These are phyloP conservation scores for Neoseiulus cucumeris DNA, from an alignment of 1,140 invertebrate genomes.

Conservation along the genomic window DNA sequence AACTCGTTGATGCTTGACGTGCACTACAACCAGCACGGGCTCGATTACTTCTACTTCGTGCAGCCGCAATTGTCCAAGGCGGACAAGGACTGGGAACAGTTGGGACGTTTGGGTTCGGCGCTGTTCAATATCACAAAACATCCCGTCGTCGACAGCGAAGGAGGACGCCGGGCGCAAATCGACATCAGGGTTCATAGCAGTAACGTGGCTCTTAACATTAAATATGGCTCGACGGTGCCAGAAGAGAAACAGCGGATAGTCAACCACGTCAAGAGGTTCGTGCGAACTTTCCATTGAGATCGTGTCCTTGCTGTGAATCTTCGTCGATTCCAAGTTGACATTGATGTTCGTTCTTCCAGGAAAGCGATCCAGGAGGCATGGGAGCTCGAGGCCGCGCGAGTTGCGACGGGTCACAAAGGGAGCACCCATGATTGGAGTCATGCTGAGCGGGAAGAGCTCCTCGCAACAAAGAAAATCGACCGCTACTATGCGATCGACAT, in stretches of 20 bases:
- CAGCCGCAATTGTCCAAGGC: constrained; percentile 73
- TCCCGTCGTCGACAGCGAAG: constrained; percentile 17
- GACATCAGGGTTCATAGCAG: constrained; percentile 28
- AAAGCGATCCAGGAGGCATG: constrained; percentile 71
- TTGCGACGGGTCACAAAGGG: constrained; percentile 43
- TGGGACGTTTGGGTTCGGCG: constrained; percentile 47
- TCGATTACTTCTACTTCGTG: constrained; percentile 85
- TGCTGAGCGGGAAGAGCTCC: constrained; percentile 62
- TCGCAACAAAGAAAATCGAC: constrained; percentile 54
- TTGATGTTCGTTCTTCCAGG: too few relatives aligned
- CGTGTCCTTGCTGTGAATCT: too few relatives aligned
- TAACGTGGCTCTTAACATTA: constrained; percentile 30
- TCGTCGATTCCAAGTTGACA: too few relatives aligned
- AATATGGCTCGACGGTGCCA: constrained; percentile 66
- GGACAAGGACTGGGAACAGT: constrained; percentile 59
- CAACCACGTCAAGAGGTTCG: constrained; percentile 40
- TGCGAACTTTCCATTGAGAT: too few relatives aligned
- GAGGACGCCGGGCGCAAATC: constrained; percentile 16
- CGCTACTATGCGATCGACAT: constrained; percentile 76
- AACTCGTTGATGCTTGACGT: constrained; percentile 66
- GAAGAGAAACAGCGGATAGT: constrained; percentile 66
- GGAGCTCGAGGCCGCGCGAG: constrained; percentile 59
- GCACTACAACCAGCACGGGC: constrained; percentile 67
- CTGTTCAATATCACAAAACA: constrained; percentile 75
- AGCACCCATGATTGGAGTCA: constrained; percentile 32